A percentile compares a stretch with the other conserved stretches of the same genome.
These are phyloP conservation scores for Cranoglanis bouderius DNA, from an alignment of 2,113 vertebrate genomes.

Conservation along the genomic window DNA sequence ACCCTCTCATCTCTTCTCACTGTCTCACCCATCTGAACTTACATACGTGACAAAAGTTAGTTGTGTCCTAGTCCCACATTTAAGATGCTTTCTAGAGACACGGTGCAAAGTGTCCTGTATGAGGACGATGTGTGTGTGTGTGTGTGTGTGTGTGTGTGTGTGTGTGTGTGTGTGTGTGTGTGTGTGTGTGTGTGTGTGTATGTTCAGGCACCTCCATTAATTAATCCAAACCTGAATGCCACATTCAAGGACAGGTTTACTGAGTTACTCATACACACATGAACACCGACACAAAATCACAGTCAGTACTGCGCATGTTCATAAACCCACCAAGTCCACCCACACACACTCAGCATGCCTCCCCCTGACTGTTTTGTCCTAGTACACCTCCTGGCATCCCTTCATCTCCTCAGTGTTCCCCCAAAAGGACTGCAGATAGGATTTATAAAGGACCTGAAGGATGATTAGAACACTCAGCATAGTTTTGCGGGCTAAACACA, in stretches of 20 bases:
- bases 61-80: not conserved
- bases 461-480: not conserved
- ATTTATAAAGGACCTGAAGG: constrained; percentile 59
- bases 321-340: constrained; percentile 24
- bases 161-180: constrained; percentile 21
- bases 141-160: constrained; percentile 1
- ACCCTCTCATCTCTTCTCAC: not conserved
- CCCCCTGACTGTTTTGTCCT: constrained; percentile 29
- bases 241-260: constrained; percentile 23
- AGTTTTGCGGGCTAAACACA: not conserved
- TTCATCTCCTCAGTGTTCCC: constrained; percentile 53
- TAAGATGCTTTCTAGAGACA: not conserved
- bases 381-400: constrained; percentile 56
- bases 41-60: not conserved
- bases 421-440: constrained; percentile 54
- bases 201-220: not conserved
- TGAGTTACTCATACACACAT: not conserved
- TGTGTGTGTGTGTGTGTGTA: not conserved
- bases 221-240: constrained; percentile 12
- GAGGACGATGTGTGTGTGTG: constrained; percentile 8
- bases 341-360: not conserved
- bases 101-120: constrained; percentile 23
- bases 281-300: not conserved
- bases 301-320: not conserved
- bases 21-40: not conserved